Conservation (phyloP, 1,140 invertebrate genomes). For the Rhopalosiphum padi region DNA sequence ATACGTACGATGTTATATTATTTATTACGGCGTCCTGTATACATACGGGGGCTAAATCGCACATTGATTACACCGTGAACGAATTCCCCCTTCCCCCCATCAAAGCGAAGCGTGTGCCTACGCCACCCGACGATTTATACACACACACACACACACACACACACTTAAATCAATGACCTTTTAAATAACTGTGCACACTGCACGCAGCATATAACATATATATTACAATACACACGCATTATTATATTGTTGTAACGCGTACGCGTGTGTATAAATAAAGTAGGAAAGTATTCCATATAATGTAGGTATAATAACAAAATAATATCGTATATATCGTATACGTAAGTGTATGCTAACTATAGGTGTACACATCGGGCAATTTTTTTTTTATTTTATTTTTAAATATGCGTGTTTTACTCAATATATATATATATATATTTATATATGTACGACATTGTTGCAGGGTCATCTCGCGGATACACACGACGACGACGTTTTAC, state of each 20-base stretch:
- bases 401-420: background rate
- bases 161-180: slow-evolving; percentile 36
- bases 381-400: background rate
- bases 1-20: background rate
- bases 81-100: background rate
- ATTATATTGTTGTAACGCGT: background rate
- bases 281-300: background rate
- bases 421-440: background rate
- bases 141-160: background rate
- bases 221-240: background rate
- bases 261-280: background rate
- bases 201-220: background rate
- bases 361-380: background rate
- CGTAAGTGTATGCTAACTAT: background rate
- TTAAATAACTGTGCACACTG: background rate
- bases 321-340: background rate
- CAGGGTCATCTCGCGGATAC: background rate
- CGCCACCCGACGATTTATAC: background rate
- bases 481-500: background rate
- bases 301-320: background rate
- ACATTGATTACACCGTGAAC: slow-evolving; percentile 42
- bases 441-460: background rate
- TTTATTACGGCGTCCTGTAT: background rate
- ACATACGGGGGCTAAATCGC: slow-evolving; percentile 27
- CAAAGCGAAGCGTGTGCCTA: background rate